Conservation (phyloP, 2,888 invertebrate species). For the Selenia dentaria region DNA sequence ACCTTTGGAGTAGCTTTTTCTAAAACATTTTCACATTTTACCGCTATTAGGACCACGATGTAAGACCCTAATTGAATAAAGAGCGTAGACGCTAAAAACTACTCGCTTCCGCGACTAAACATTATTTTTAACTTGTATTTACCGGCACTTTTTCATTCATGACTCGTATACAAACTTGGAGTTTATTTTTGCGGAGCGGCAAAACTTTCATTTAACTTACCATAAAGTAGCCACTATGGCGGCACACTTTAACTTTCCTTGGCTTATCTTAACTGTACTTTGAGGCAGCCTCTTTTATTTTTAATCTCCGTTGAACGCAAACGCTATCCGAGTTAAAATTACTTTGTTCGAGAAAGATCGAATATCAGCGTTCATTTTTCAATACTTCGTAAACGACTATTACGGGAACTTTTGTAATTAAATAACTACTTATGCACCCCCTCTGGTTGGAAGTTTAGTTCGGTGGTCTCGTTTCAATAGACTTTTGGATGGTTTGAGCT, state of each 20-base stretch:
- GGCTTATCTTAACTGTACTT: conserved; percentile 77
- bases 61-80: conserved; percentile 1
- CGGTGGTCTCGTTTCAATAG: background rate
- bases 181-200: conserved; percentile 52
- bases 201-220: conserved; percentile 62
- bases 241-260: conserved; percentile 54
- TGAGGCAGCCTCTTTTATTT: conserved; percentile 73
- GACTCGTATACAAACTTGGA: conserved; percentile 17
- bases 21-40: too few relatives aligned
- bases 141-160: conserved; percentile 22
- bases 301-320: conserved; percentile 67
- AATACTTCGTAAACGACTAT: conserved; percentile 69
- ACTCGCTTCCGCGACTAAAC: background rate
- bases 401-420: conserved; percentile 66
- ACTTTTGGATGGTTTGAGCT: too few relatives aligned
- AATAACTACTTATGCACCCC: conserved; percentile 11
- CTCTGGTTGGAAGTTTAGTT: conserved; percentile 1
- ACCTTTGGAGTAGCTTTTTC: too few relatives aligned
- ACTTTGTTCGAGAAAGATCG: conserved; percentile 77
- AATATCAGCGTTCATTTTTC: conserved; percentile 75
- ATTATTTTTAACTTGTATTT: conserved; percentile 9
- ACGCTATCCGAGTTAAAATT: conserved; percentile 73
- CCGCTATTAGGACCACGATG: too few relatives aligned
- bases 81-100: background rate
- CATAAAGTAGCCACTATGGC: conserved; percentile 59